A percentile compares a stretch with the other conserved stretches of the same genome.
phyloP scores from a whole-genome alignment of 2,113 vertebrate genomes.

The Uropsilus gracilis region DNA sequence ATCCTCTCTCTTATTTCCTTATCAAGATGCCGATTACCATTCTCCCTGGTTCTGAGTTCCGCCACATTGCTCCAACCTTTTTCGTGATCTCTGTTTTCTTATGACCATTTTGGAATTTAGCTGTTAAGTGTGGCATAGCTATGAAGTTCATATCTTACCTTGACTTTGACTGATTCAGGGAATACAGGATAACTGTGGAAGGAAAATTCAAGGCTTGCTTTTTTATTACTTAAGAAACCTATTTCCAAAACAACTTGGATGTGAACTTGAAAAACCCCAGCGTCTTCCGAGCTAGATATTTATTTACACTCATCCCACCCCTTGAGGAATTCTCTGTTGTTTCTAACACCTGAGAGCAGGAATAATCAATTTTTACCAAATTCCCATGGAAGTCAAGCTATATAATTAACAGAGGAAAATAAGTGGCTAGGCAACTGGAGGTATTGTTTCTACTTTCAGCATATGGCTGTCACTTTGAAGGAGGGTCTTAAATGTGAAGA shows the following conservation, averaged over 20 bases:
- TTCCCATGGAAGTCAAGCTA: not conserved
- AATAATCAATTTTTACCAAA: conserved; percentile 10
- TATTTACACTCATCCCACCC: not conserved
- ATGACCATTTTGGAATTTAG: conserved; percentile 17
- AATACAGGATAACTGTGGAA: not conserved
- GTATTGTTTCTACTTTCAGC: conserved; percentile 37
- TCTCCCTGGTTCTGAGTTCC: conserved; percentile 18
- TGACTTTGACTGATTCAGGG: conserved; percentile 26
- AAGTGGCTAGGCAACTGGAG: not conserved
- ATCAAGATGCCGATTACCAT: not conserved
- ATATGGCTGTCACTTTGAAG: conserved; percentile 28
- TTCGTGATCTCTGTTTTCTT: conserved; percentile 39
- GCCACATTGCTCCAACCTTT: conserved; percentile 8
- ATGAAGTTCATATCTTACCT: not conserved
- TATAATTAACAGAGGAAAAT: conserved; percentile 28
- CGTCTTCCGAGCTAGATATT: not conserved
- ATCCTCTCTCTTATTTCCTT: conserved; percentile 44
- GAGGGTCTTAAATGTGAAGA: conserved; percentile 45
- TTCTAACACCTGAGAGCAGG: conserved; percentile 11
- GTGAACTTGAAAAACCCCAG: conserved; percentile 21
- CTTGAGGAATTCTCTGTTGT: not conserved
- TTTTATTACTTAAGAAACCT: not conserved
- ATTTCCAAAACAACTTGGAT: conserved; percentile 9
- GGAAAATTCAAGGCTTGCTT: conserved; percentile 18
- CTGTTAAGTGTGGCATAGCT: not conserved